phyloP scores from a whole-genome alignment of 1,140 invertebrate species.

The Aleiodes sp. region DNA sequence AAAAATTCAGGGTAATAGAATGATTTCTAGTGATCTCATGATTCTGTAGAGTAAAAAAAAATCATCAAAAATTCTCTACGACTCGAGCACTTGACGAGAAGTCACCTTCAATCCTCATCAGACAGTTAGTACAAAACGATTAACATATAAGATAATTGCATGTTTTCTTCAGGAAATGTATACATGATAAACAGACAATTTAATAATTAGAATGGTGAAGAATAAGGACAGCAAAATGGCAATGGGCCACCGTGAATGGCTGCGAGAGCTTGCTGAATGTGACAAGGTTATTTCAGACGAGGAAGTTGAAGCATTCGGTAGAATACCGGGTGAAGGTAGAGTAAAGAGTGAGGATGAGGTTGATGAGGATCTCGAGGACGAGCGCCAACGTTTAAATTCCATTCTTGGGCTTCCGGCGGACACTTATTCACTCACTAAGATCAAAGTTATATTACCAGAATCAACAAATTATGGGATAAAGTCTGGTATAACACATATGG shows the following conservation, averaged over 20 bases:
- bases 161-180: no score
- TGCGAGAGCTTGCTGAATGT: conserved; percentile 42
- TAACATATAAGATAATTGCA: conserved; percentile 17
- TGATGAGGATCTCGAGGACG: conserved; percentile 48
- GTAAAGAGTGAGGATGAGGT: conserved; percentile 43
- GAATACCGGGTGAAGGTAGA: background rate
- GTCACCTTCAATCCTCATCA: background rate
- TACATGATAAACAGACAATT: no score
- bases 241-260: conserved; percentile 13
- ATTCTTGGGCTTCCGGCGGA: conserved; percentile 49
- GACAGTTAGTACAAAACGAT: background rate
- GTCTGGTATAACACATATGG: conserved; percentile 51
- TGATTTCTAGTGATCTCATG: background rate
- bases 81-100: background rate
- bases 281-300: conserved; percentile 44
- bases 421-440: conserved; percentile 52
- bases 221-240: background rate
- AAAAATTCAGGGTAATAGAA: background rate
- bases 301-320: conserved; percentile 20
- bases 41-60: background rate
- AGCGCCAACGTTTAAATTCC: conserved; percentile 47
- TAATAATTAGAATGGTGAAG: background rate
- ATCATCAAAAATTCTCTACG: background rate
- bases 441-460: conserved; percentile 46
- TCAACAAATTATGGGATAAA: conserved; percentile 50